A percentile compares a stretch with the other conserved stretches of the same genome.
Conservation (phyloP, 1,140 invertebrate genomes). For the Elymnias hypermnestra region DNA sequence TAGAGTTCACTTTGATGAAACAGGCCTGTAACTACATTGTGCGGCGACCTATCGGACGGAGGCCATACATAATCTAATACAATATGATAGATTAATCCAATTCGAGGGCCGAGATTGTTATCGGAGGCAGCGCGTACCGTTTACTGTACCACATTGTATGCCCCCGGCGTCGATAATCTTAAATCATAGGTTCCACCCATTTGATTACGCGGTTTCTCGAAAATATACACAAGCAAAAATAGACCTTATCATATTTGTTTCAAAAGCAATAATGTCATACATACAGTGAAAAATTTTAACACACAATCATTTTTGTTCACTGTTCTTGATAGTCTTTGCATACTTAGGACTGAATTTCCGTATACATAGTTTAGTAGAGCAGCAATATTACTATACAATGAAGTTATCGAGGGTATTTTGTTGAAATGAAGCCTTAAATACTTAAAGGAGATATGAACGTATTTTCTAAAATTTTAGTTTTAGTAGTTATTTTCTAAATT, state of each 20-base stretch:
- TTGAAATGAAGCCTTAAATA: no score
- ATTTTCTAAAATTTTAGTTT: no score
- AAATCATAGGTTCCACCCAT: slow-evolving; percentile 3
- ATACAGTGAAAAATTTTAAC: no score
- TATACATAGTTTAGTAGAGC: slow-evolving; percentile 8
- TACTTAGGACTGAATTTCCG: slow-evolving; percentile 4
- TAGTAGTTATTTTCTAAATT: no score
- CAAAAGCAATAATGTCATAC: no score
- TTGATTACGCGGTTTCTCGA: neutral
- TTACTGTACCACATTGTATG: slow-evolving; percentile 2
- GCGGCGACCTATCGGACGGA: slow-evolving; percentile 10
- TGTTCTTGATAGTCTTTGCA: slow-evolving; percentile 2
- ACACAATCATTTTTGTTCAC: no score
- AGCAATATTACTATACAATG: neutral
- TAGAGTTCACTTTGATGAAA: neutral
- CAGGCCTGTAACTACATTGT: neutral
- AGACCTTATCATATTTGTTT: neutral
- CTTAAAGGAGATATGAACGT: no score
- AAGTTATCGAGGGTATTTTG: no score
- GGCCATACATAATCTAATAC: slow-evolving; percentile 26
- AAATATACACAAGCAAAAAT: neutral
- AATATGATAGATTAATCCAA: slow-evolving; percentile 29
- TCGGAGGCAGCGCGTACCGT: slow-evolving; percentile 15
- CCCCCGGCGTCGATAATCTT: slow-evolving; percentile 21
- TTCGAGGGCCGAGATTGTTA: slow-evolving; percentile 23